Conservation (phyloP, 23 tunicate genomes). For the Oikopleura vanhoeffeni region DNA sequence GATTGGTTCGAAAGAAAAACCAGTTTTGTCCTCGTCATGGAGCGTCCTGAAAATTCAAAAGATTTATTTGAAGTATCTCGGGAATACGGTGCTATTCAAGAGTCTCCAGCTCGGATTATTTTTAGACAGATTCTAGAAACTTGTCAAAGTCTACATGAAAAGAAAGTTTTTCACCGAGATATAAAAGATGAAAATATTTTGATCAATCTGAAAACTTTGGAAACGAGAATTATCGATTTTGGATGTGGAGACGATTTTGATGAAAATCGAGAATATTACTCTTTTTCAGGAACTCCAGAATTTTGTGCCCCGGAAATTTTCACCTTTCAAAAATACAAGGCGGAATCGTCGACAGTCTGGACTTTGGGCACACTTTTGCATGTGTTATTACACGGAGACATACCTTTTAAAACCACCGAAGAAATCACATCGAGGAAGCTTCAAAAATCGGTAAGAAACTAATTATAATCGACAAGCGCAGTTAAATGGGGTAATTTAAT, state of each 20-base stretch:
- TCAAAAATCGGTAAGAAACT: no score
- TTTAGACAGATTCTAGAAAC: neutral
- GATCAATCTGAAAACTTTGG: constrained; percentile 27
- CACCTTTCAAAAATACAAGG: neutral
- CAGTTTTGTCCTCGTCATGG: neutral
- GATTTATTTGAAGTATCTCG: neutral
- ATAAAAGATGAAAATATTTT: constrained; percentile 70
- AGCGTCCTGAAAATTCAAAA: neutral
- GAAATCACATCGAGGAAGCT: neutral
- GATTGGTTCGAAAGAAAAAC: constrained; percentile 4
- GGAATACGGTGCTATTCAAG: neutral
- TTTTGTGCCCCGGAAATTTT: neutral
- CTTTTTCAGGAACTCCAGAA: neutral
- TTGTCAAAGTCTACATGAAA: neutral
- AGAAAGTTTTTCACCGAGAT: constrained; percentile 75
- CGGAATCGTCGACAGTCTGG: constrained; percentile 9
- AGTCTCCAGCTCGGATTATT: neutral
- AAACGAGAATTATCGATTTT: constrained; percentile 5
- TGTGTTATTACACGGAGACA: neutral
- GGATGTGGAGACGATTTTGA: neutral
- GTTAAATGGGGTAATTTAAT: no score
- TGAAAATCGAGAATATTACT: neutral
- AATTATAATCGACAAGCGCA: no score
- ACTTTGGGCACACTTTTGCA: neutral
- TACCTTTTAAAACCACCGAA: neutral